Conservation (phyloP, 2,888 invertebrate genomes). For the Pammene aurita region DNA sequence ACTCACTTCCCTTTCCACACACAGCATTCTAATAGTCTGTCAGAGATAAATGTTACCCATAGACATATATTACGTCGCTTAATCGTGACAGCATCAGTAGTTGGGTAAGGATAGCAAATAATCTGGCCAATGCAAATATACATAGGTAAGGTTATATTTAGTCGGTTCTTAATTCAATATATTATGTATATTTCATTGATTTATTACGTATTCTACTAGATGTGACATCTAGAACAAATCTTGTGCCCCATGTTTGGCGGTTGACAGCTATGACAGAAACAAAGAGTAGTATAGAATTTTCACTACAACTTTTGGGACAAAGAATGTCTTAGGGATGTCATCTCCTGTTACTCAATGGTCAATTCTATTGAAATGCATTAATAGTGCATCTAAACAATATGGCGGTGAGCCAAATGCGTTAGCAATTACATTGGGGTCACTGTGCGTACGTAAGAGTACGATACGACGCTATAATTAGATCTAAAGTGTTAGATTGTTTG, state of each 20-base stretch:
- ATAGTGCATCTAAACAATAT: constrained; percentile 12
- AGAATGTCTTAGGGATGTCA: too few relatives aligned
- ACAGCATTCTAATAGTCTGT: not conserved
- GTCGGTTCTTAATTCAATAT: too few relatives aligned
- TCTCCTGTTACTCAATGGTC: too few relatives aligned
- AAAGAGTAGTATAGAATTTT: too few relatives aligned
- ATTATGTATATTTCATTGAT: too few relatives aligned
- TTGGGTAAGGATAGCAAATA: not conserved
- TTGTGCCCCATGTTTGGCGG: too few relatives aligned
- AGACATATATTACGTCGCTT: too few relatives aligned
- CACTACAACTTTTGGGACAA: too few relatives aligned
- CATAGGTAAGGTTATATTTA: too few relatives aligned
- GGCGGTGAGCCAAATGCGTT: constrained; percentile 20
- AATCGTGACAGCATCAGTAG: not conserved
- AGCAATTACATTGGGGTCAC: constrained; percentile 33
- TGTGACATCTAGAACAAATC: too few relatives aligned
- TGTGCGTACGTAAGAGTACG: constrained; percentile 10
- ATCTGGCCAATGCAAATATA: not conserved
- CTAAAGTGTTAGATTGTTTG: constrained; percentile 14
- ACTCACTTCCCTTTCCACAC: constrained; percentile 3
- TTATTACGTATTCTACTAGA: too few relatives aligned
- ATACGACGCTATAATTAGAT: constrained; percentile 7
- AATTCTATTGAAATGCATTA: constrained; percentile 19
- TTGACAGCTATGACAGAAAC: too few relatives aligned
- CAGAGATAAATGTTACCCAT: not conserved